A percentile compares a stretch with the other conserved stretches of the same genome.
Evolutionary conservation across 2,797 vertebrate genomes (phyloP).

Genomic region (Xerus rutilus): DNA sequence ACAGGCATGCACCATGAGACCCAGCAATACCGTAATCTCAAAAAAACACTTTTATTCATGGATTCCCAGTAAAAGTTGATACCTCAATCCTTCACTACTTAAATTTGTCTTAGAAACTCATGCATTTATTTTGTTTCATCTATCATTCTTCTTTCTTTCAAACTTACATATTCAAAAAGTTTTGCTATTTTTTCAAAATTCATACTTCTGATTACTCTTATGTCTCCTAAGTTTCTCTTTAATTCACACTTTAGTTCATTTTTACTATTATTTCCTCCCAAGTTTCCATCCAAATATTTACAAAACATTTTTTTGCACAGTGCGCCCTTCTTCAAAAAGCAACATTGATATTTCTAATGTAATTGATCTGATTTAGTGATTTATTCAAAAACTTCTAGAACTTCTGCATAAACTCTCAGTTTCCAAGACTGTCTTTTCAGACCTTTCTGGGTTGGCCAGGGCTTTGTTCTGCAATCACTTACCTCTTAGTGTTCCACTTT

Average conservation of each 20-base stretch:
- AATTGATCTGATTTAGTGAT: neutral
- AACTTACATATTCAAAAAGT: neutral
- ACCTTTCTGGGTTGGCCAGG: neutral
- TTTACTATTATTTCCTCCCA: neutral
- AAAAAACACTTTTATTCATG: neutral
- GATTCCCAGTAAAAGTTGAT: neutral
- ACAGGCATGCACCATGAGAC: too few species aligned
- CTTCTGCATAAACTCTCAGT: too few species aligned
- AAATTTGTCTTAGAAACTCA: constrained; percentile 10
- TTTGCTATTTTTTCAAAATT: neutral
- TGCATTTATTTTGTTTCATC: neutral
- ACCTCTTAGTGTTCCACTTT: neutral
- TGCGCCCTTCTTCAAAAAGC: neutral
- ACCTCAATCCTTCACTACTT: neutral
- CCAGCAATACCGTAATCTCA: neutral
- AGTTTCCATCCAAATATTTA: neutral
- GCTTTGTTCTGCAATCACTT: neutral
- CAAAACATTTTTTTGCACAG: neutral
- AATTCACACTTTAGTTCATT: neutral
- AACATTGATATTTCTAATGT: neutral
- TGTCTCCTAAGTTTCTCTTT: neutral
- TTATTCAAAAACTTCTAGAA: neutral
- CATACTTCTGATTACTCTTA: neutral
- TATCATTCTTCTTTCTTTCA: neutral
- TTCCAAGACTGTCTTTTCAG: neutral